These are phyloP conservation scores for Drosophila hydei DNA, from an alignment of 1,140 invertebrate genomes.

Conservation along the genomic window DNA sequence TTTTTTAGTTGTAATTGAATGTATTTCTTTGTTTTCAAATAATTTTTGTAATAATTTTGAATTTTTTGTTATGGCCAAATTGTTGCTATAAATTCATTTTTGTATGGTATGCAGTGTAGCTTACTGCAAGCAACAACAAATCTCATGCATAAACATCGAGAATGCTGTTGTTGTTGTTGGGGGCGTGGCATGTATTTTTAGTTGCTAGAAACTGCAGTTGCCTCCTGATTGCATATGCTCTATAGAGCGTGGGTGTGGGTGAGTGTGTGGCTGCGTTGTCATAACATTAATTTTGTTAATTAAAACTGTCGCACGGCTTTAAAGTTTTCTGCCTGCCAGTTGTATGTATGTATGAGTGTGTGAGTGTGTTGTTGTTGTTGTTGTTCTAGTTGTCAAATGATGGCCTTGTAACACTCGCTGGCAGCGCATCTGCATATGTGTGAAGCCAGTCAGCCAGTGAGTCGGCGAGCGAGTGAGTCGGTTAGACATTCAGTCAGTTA, in stretches of 20 bases:
- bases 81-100: neutral
- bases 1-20: too few relatives aligned
- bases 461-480: slow-evolving; percentile 8
- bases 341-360: slow-evolving; percentile 6
- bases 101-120: neutral
- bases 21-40: too few relatives aligned
- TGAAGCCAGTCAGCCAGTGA: slow-evolving; percentile 10
- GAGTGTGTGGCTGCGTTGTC: slow-evolving; percentile 40
- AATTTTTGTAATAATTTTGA: too few relatives aligned
- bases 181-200: slow-evolving; percentile 23
- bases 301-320: slow-evolving; percentile 74
- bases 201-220: slow-evolving; percentile 30
- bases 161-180: slow-evolving; percentile 8
- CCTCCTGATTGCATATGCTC: slow-evolving; percentile 22
- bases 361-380: slow-evolving; percentile 17
- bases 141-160: slow-evolving; percentile 25
- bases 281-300: slow-evolving; percentile 82
- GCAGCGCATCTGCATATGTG: slow-evolving; percentile 29
- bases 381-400: slow-evolving; percentile 19
- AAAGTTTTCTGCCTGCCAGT: slow-evolving; percentile 64
- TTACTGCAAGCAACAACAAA: neutral
- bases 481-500: slow-evolving; percentile 11
- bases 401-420: slow-evolving; percentile 37
- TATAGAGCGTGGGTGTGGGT: neutral
- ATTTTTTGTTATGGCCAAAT: too few relatives aligned